Evolutionary conservation across 2,888 invertebrate species (phyloP).

Genomic region (Chelonus formosanus): DNA sequence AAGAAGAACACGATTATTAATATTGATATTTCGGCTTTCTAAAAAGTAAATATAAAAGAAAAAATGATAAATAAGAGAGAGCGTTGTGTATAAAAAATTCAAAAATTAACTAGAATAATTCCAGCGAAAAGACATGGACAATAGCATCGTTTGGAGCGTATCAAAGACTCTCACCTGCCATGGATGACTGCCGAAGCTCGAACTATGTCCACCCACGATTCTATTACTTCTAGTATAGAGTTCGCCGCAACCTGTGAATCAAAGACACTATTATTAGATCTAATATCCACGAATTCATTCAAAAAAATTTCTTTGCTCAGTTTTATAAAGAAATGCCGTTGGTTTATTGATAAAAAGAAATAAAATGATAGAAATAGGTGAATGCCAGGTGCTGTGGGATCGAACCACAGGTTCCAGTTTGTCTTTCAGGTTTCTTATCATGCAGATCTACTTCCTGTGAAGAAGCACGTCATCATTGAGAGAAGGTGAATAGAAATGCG

Average conservation of each 20-base stretch:
- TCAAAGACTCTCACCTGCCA: slow-evolving; percentile 75
- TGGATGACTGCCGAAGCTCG: slow-evolving; percentile 90
- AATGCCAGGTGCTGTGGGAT: not conserved
- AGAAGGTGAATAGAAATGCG: slow-evolving; percentile 4
- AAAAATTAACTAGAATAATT: slow-evolving; percentile 23
- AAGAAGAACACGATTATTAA: slow-evolving; percentile 15
- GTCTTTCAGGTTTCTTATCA: slow-evolving; percentile 3
- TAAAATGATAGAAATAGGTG: not conserved
- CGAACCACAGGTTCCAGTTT: too few species aligned
- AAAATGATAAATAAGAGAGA: slow-evolving; percentile 20
- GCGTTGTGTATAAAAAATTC: slow-evolving; percentile 8
- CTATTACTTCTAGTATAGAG: slow-evolving; percentile 86
- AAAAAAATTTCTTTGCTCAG: too few species aligned
- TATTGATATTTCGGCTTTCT: too few species aligned
- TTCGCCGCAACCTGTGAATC: slow-evolving; percentile 85
- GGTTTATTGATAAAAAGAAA: not conserved
- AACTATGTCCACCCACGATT: slow-evolving; percentile 91
- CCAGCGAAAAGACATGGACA: slow-evolving; percentile 5
- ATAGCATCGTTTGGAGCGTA: slow-evolving; percentile 16
- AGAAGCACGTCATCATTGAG: slow-evolving; percentile 6
- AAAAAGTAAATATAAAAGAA: too few species aligned
- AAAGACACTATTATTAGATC: too few species aligned
- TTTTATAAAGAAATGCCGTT: not conserved
- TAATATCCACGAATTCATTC: too few species aligned
- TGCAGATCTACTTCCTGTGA: not conserved